Conservation (phyloP, 37 sponge, comb jelly and placozoan genomes). For the Crambe crambe region DNA sequence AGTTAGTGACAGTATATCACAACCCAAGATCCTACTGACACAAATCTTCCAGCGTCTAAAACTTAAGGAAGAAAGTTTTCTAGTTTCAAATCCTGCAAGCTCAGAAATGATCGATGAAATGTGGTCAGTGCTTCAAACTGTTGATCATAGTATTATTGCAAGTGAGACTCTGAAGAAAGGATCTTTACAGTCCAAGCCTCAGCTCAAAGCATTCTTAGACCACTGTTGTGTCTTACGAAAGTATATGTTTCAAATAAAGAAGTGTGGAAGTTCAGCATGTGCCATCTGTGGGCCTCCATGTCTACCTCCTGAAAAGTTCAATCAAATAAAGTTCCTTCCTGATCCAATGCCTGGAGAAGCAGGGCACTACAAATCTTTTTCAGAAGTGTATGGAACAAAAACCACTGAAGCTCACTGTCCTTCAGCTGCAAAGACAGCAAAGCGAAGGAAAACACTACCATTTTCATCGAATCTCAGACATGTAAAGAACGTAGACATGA, state of each 20-base stretch:
- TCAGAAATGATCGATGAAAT: background rate
- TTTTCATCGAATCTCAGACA: slow-evolving; percentile 20
- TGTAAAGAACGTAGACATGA: slow-evolving; percentile 27
- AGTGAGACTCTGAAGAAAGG: too few relatives aligned
- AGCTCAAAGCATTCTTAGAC: background rate
- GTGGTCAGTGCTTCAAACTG: background rate
- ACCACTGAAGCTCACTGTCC: slow-evolving; percentile 8
- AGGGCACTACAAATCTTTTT: slow-evolving; percentile 25
- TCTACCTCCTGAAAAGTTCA: background rate
- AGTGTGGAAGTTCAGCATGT: background rate
- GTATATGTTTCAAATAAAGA: background rate
- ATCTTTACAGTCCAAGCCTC: background rate
- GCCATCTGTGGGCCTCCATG: background rate
- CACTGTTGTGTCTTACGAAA: background rate
- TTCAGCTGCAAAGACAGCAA: slow-evolving; percentile 7
- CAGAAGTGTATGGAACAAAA: background rate
- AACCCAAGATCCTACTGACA: background rate
- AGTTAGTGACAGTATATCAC: background rate
- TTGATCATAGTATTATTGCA: too few relatives aligned
- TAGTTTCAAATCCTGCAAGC: background rate
- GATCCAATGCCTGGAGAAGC: too few relatives aligned
- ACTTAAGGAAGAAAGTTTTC: background rate
- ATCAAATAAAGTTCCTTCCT: background rate
- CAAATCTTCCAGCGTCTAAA: background rate
- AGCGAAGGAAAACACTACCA: slow-evolving; percentile 15